phyloP scores from a whole-genome alignment of 1,140 invertebrate genomes.

The Ips nitidus region DNA sequence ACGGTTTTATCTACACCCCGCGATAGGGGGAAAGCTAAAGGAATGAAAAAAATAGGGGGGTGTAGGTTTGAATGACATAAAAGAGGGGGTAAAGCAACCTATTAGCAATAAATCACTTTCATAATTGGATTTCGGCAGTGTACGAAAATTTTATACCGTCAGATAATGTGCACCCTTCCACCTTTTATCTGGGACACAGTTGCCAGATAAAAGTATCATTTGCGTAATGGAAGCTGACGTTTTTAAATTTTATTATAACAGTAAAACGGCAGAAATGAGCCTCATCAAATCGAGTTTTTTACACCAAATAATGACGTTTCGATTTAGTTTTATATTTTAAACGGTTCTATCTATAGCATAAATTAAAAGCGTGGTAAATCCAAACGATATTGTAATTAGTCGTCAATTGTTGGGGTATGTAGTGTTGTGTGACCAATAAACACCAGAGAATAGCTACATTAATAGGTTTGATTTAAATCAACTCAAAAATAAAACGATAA shows the following conservation, averaged over 20 bases:
- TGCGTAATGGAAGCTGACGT: slow-evolving; percentile 13
- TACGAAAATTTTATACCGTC: slow-evolving; percentile 32
- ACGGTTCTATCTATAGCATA: no score
- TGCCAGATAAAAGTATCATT: slow-evolving; percentile 29
- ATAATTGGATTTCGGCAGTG: slow-evolving; percentile 36
- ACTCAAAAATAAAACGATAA: no score
- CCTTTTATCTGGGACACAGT: slow-evolving; percentile 20
- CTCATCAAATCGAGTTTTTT: no score
- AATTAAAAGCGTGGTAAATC: no score
- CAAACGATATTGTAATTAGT: no score
- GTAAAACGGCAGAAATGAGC: no score
- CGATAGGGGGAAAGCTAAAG: slow-evolving; percentile 5
- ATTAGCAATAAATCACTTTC: slow-evolving; percentile 35
- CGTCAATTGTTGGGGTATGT: no score
- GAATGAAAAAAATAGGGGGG: slow-evolving; percentile 9
- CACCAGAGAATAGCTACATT: no score
- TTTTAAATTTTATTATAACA: slow-evolving; percentile 8
- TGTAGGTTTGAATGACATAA: slow-evolving; percentile 6
- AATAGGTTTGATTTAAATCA: no score
- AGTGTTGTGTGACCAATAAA: no score
- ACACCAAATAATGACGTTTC: no score
- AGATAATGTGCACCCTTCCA: slow-evolving; percentile 35
- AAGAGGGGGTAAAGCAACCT: slow-evolving; percentile 25
- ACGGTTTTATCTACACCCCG: slow-evolving; percentile 27
- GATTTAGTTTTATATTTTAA: no score